These are phyloP conservation scores for Drosophila prosaltans DNA, from an alignment of 1,140 invertebrate genomes.

Conservation along the genomic window DNA sequence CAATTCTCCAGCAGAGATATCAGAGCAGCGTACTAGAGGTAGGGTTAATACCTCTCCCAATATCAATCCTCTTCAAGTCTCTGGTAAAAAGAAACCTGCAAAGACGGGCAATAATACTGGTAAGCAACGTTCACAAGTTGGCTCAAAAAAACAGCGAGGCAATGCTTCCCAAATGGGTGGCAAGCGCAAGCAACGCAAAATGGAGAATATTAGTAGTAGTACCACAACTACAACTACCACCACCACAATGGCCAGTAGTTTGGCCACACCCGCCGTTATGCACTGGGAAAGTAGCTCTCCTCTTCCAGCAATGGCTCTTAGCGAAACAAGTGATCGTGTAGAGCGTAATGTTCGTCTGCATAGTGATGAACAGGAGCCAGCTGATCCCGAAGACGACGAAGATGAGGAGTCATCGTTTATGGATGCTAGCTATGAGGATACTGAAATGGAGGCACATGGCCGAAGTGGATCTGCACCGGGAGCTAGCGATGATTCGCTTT, in stretches of 20 bases:
- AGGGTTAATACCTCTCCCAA: conserved; percentile 7
- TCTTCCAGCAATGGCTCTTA: conserved; percentile 57
- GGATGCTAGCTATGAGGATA: conserved; percentile 64
- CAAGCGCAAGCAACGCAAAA: conserved; percentile 45
- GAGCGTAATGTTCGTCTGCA: conserved; percentile 64
- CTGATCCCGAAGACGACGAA: conserved; percentile 37
- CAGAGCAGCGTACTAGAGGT: conserved; percentile 1
- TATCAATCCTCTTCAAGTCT: conserved; percentile 7
- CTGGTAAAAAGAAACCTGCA: conserved; percentile 39
- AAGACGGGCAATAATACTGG: conserved; percentile 25
- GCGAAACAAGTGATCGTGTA: conserved; percentile 76
- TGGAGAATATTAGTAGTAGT: conserved; percentile 2
- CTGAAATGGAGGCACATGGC: conserved; percentile 46
- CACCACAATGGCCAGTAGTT: conserved; percentile 59
- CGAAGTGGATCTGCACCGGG: conserved; percentile 37
- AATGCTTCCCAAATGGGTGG: conserved; percentile 11
- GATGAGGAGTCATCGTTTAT: conserved; percentile 52
- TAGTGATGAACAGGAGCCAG: conserved; percentile 44
- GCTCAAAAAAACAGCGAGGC: conserved; percentile 37
- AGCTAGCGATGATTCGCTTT: conserved; percentile 68
- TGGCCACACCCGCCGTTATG: conserved; percentile 46
- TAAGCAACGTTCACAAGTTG: conserved; percentile 44
- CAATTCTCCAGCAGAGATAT: conserved; percentile 3
- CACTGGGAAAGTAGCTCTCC: conserved; percentile 66
- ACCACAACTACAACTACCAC: conserved; percentile 21